Evolutionary conservation across 2,797 vertebrate species (phyloP).

Genomic region (Peromyscus eremicus): DNA sequence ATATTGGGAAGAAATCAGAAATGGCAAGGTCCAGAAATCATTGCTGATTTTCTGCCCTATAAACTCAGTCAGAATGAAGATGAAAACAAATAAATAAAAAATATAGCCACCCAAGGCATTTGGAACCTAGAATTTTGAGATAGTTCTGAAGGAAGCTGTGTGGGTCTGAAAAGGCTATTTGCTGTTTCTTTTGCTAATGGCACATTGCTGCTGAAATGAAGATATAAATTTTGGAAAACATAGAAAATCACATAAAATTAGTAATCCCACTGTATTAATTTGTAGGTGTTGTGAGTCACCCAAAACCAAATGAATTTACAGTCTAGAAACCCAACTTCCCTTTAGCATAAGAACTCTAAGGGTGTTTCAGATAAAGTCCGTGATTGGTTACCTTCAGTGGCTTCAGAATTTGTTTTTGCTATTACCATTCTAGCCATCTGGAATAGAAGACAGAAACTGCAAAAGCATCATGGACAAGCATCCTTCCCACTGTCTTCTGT

Average conservation of each 20-base stretch:
- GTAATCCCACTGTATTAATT: not conserved
- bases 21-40: conserved; percentile 17
- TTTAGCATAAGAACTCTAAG: not conserved
- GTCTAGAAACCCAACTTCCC: conserved; percentile 20
- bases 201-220: conserved; percentile 29
- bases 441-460: not conserved
- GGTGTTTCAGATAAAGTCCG: not conserved
- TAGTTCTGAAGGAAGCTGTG: not conserved
- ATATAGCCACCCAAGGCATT: not conserved
- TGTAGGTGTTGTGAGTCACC: not conserved
- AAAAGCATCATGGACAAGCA: not conserved
- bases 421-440: not conserved
- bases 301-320: not conserved
- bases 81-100: not conserved
- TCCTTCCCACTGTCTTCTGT: not conserved
- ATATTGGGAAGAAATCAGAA: not conserved
- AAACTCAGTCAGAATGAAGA: conserved; percentile 34
- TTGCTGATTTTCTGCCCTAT: not conserved
- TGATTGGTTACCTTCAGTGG: not conserved
- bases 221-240: conserved; percentile 46
- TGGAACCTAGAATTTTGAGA: conserved; percentile 28
- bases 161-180: conserved; percentile 1
- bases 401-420: not conserved
- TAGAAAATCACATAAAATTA: conserved; percentile 9
- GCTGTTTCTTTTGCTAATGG: conserved; percentile 41